These are phyloP conservation scores for Dysmachus trigonus DNA, from an alignment of 2,888 invertebrate species.

Conservation along the genomic window DNA sequence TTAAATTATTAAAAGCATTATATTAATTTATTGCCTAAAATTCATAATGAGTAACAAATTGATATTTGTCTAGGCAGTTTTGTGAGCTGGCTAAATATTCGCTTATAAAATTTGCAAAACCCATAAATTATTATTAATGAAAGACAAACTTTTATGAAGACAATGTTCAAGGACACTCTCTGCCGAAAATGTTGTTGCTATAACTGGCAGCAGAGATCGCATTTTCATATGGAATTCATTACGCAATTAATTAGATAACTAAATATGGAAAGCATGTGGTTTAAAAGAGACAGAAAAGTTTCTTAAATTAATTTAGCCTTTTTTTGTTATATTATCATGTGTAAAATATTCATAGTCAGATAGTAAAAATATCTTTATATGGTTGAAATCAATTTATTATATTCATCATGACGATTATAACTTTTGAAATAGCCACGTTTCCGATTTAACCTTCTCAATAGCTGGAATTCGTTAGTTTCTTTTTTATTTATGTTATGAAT, in stretches of 20 bases:
- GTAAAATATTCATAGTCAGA: no score
- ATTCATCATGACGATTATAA: no score
- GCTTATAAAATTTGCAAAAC: not conserved
- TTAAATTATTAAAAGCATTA: no score
- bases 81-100: not conserved
- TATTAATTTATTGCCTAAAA: not conserved
- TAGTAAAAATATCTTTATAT: no score
- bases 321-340: no score
- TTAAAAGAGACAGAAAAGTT: not conserved
- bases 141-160: not conserved
- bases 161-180: not conserved
- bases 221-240: not conserved
- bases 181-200: not conserved
- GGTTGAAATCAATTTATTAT: no score
- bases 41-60: not conserved
- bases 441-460: no score
- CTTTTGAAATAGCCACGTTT: no score
- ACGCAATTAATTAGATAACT: not conserved
- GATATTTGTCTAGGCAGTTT: not conserved
- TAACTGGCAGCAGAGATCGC: not conserved
- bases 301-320: no score
- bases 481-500: no score
- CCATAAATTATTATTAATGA: not conserved
- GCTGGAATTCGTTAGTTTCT: no score
- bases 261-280: not conserved